Percentiles rank a stretch among this genome's conserved stretches.
Conservation (phyloP, 2,113 vertebrate species). For the Nerophis lumbriciformis region DNA sequence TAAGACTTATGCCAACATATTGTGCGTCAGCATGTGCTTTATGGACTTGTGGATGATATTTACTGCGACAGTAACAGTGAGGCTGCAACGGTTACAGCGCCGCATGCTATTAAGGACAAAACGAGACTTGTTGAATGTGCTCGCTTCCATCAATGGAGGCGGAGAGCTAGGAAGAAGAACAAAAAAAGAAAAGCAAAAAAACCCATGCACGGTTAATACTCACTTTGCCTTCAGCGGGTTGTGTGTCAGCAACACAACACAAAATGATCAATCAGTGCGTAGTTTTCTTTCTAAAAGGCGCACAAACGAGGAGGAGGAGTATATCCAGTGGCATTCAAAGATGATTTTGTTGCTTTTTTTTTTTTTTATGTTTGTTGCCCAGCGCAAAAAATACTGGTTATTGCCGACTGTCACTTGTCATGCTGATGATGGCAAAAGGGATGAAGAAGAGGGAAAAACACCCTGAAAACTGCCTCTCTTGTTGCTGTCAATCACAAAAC, state of each 20-base stretch:
- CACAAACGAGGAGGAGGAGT: constrained; percentile 26
- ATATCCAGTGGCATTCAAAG: constrained; percentile 60
- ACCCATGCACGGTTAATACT: constrained; percentile 63
- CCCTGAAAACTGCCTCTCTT: constrained; percentile 29
- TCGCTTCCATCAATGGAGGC: constrained; percentile 11
- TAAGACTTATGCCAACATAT: background rate
- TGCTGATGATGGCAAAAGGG: constrained; percentile 54
- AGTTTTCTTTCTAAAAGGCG: constrained; percentile 47
- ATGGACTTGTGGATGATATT: no score
- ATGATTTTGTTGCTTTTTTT: constrained; percentile 7
- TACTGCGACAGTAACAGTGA: no score
- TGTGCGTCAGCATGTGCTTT: background rate
- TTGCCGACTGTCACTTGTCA: constrained; percentile 52
- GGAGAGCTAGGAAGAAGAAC: constrained; percentile 24
- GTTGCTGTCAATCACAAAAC: constrained; percentile 11
- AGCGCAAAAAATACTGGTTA: background rate
- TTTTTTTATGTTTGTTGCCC: background rate
- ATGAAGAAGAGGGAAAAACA: constrained; percentile 44
- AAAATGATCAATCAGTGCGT: constrained; percentile 59
- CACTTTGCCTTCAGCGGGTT: constrained; percentile 68
- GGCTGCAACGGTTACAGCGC: no score
- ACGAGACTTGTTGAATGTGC: constrained; percentile 73
- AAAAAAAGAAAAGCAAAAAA: constrained; percentile 11
- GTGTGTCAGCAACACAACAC: constrained; percentile 59
- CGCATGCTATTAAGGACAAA: constrained; percentile 12